Conservation (phyloP, 2,113 vertebrate genomes). For the Penelope pileata region DNA sequence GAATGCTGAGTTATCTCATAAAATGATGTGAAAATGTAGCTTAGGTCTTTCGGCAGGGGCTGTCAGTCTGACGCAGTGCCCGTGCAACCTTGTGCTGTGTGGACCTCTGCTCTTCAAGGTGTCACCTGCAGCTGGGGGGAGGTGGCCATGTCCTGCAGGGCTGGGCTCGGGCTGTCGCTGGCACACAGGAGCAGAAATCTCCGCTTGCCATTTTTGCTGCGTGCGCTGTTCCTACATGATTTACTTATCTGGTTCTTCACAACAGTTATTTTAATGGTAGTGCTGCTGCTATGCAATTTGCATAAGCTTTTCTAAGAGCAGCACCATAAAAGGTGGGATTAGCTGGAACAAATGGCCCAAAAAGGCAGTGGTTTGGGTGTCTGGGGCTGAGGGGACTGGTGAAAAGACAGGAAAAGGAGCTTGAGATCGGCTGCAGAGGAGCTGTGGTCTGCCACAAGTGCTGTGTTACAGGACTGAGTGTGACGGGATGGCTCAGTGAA, state of each 20-base stretch:
- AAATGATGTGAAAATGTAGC: neutral
- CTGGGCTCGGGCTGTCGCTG: neutral
- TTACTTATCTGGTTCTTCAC: slow-evolving; percentile 32
- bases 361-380: neutral
- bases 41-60: neutral
- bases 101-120: neutral
- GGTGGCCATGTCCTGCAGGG: neutral
- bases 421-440: neutral
- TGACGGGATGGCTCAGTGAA: fast-evolving
- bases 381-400: neutral
- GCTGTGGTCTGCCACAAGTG: neutral
- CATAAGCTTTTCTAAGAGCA: slow-evolving; percentile 2
- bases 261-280: slow-evolving; percentile 9
- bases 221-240: neutral
- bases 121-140: neutral
- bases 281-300: neutral
- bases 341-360: neutral
- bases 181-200: neutral
- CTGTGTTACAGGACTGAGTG: neutral
- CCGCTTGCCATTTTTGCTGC: neutral
- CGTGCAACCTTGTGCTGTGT: neutral
- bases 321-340: neutral
- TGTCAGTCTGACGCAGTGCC: neutral
- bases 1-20: neutral
- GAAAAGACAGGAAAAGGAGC: neutral